Percentiles rank a stretch among this genome's conserved stretches.
These are phyloP conservation scores for Phenganax subtilis DNA, from an alignment of 92 coral and sea anemone genomes.

Conservation along the genomic window DNA sequence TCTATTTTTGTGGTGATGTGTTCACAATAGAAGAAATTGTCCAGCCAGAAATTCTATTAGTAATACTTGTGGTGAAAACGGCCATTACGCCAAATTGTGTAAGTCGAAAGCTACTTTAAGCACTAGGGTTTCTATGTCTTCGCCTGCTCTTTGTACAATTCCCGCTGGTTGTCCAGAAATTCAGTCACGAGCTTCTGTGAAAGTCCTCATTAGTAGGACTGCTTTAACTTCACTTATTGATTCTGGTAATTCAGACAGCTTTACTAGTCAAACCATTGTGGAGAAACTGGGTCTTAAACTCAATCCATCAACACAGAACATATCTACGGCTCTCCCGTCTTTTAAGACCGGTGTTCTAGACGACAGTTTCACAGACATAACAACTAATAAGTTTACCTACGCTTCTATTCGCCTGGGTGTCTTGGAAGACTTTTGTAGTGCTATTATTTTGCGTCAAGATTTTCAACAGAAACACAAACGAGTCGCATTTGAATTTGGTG, in stretches of 20 bases:
- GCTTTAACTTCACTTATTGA: neutral
- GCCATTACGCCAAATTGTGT: neutral
- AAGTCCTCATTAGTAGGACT: neutral
- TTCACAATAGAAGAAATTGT: too few species aligned
- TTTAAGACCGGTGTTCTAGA: constrained; percentile 18
- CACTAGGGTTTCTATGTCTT: neutral
- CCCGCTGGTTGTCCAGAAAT: constrained; percentile 30
- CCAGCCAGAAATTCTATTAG: too few species aligned
- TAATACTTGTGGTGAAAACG: neutral
- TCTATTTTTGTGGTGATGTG: too few species aligned
- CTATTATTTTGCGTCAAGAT: too few species aligned
- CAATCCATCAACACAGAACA: neutral
- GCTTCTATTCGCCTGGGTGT: too few species aligned
- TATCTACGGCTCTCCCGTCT: constrained; percentile 12
- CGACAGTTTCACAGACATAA: neutral
- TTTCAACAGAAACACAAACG: too few species aligned
- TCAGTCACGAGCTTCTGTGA: constrained; percentile 27
- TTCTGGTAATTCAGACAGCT: constrained; percentile 3
- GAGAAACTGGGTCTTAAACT: constrained; percentile 15
- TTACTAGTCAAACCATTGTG: neutral
- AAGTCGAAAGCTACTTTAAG: neutral
- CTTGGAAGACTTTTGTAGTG: too few species aligned
- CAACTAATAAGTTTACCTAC: neutral
- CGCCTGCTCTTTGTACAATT: constrained; percentile 16
- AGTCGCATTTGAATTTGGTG: neutral